Evolutionary conservation across 37 sponge, comb jelly and placozoan genomes (phyloP), one percentile per base, ranked within the genome.

Genomic region (Corticium candelabrum): DNA sequence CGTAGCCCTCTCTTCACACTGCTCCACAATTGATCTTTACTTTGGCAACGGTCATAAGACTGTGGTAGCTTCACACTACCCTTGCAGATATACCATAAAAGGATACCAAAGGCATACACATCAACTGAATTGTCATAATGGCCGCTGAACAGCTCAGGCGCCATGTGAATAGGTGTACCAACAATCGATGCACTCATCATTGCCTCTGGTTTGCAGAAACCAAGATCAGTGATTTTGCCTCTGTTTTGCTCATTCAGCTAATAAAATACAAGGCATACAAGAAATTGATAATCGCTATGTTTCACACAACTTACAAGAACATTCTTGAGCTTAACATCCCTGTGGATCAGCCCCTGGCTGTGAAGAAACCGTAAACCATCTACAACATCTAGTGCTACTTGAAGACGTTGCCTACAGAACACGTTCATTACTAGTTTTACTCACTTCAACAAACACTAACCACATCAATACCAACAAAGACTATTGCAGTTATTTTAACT

Each of bases 111-210:
- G 39, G 98, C 98, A 39, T 97, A 97, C 41, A 97, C 89, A 41
- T 97, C 98, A 2, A 97, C 94, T 1, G 94, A 86, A 69, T 76
- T 82, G 81, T 93, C 94, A 75, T 97, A 97, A 38, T 50, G 37
- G 7, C 98, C 98, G 0, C 86, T 81, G 69, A 97, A 94, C 33
- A 97, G 81, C 77, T 97, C 99, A 0, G 99, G 99, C 15, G 99
- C 94, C 90, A 97, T 97, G 90, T 97, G 94, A 62, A 97, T 97
- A 27, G 99, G 99, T 0, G 99, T 97, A 37, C 99, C 99, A 0
- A 97, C 99, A 0, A 97, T 86, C 43, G 94, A 91, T 38, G 87
- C 89, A 7, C 90, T 94, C 94, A 97, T 97, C 99, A 97, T 97
- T 3, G 99, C 94, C 73, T 97, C 99, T 0, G 99, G 99, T 69